These are phyloP conservation scores for Myoxocephalus aenaeus DNA, from an alignment of 2,797 vertebrate genomes.

Conservation along the genomic window DNA sequence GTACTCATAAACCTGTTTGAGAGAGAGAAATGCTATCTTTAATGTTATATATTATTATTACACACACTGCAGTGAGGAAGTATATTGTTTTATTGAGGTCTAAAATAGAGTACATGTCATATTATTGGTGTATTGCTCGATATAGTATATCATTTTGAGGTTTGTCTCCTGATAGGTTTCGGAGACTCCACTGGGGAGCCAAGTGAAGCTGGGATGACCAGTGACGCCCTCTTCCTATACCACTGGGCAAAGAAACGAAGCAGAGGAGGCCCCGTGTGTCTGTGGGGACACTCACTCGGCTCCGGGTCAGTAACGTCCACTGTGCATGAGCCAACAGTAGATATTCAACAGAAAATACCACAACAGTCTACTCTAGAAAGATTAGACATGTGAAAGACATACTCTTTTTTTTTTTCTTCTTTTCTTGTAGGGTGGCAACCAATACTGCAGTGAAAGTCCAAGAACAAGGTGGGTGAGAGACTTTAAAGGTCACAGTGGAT, in stretches of 20 bases:
- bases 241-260: slow-evolving; percentile 86
- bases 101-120: not conserved
- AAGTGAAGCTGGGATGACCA: slow-evolving; percentile 87
- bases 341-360: too few relatives aligned
- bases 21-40: not conserved
- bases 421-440: slow-evolving; percentile 84
- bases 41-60: not conserved
- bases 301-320: slow-evolving; percentile 81
- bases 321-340: not conserved
- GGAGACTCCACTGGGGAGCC: slow-evolving; percentile 89
- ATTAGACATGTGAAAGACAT: not conserved
- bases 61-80: not conserved
- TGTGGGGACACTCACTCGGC: slow-evolving; percentile 93
- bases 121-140: not conserved
- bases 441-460: slow-evolving; percentile 84
- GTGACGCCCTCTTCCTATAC: slow-evolving; percentile 84
- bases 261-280: slow-evolving; percentile 72
- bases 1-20: not conserved
- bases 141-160: too few relatives aligned
- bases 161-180: slow-evolving; percentile 74
- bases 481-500: not conserved
- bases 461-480: slow-evolving; percentile 77
- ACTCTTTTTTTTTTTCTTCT: not conserved
- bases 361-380: not conserved
- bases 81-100: not conserved